phyloP scores from a whole-genome alignment of 1,140 invertebrate genomes.

The Musca domestica region DNA sequence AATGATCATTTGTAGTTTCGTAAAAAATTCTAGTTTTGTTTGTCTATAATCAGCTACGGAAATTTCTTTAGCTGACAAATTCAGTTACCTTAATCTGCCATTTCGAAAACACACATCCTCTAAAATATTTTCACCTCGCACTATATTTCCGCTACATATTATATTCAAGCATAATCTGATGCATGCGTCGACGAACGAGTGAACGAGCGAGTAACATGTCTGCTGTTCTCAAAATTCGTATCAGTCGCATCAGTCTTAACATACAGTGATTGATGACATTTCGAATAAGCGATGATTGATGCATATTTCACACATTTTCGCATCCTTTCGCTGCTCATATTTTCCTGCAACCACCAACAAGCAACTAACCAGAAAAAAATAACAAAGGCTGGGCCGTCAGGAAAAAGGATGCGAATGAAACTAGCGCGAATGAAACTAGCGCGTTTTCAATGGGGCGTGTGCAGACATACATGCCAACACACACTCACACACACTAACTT shows the following conservation, averaged over 20 bases:
- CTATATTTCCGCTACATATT: background rate
- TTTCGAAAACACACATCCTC: too few species aligned
- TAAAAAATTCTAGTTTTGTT: too few species aligned
- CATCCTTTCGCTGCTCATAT: background rate
- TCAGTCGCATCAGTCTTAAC: slow-evolving; percentile 17
- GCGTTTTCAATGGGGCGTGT: background rate
- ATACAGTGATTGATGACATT: slow-evolving; percentile 49
- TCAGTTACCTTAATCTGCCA: too few species aligned
- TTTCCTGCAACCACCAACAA: too few species aligned
- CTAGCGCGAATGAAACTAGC: too few species aligned
- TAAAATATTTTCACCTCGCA: background rate
- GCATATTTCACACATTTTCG: slow-evolving; percentile 50
- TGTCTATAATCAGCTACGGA: too few species aligned
- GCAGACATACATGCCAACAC: background rate
- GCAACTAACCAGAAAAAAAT: too few species aligned
- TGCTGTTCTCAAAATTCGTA: background rate
- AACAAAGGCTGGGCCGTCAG: too few species aligned
- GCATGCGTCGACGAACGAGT: background rate
- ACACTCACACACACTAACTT: background rate
- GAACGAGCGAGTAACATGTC: background rate
- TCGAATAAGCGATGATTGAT: slow-evolving; percentile 53
- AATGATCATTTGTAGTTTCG: too few species aligned
- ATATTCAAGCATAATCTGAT: background rate
- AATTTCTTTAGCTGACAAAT: too few species aligned
- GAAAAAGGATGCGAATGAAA: too few species aligned